Conservation (phyloP, 2,113 vertebrate species). For the Nerophis lumbriciformis region DNA sequence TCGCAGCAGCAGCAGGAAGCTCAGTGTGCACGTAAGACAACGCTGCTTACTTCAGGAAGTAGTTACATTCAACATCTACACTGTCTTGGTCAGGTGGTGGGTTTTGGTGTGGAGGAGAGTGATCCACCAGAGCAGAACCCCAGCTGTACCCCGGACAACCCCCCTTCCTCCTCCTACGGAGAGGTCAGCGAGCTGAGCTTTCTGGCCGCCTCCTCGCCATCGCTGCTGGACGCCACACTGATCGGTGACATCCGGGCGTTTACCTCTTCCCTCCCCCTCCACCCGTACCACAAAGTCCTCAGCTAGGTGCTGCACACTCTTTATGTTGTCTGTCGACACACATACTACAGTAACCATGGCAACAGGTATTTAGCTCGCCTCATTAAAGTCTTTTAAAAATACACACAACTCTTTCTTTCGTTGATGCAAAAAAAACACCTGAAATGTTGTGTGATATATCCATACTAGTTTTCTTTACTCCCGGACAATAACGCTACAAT, state of each 20-base stretch:
- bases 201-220: slow-evolving; percentile 70
- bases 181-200: slow-evolving; percentile 82
- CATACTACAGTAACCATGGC: slow-evolving; percentile 5
- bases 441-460: too few relatives aligned
- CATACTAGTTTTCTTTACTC: too few relatives aligned
- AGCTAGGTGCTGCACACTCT: slow-evolving; percentile 62
- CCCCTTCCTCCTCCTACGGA: slow-evolving; percentile 71
- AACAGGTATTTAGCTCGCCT: not conserved
- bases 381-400: too few relatives aligned
- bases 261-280: slow-evolving; percentile 81
- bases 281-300: slow-evolving; percentile 92
- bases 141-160: slow-evolving; percentile 20
- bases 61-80: too few relatives aligned
- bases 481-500: too few relatives aligned
- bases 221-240: slow-evolving; percentile 63
- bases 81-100: slow-evolving; percentile 77
- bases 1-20: slow-evolving; percentile 75
- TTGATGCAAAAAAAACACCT: too few relatives aligned
- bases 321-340: not conserved
- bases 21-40: slow-evolving; percentile 85
- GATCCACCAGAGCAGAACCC: slow-evolving; percentile 46
- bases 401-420: too few relatives aligned
- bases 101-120: slow-evolving; percentile 83
- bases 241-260: slow-evolving; percentile 88
- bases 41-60: too few relatives aligned